Conservation (phyloP, 2,888 invertebrate genomes). For the Cepaea hortensis region DNA sequence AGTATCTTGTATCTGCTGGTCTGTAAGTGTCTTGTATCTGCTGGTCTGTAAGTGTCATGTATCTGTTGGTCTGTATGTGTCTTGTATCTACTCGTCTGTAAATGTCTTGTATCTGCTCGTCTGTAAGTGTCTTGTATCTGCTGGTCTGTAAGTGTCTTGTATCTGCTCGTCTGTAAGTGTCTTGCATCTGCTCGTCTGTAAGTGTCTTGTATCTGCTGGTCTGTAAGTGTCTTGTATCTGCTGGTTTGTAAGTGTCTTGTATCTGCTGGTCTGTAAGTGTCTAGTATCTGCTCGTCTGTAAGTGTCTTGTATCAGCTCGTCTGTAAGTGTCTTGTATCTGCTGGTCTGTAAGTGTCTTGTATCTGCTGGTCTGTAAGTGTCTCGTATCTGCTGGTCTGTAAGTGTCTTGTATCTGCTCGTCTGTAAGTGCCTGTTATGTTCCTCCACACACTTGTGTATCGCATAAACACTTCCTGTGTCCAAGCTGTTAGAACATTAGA, state of each 20-base stretch:
- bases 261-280: slow-evolving; percentile 52
- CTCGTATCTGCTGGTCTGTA: slow-evolving; percentile 51
- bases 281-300: slow-evolving; percentile 52
- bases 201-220: slow-evolving; percentile 50
- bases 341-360: slow-evolving; percentile 49
- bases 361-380: slow-evolving; percentile 52
- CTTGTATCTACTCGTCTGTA: slow-evolving; percentile 52
- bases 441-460: too few species aligned
- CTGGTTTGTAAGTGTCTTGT: slow-evolving; percentile 49
- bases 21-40: slow-evolving; percentile 51
- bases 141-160: slow-evolving; percentile 49
- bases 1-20: slow-evolving; percentile 50
- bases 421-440: slow-evolving; percentile 38
- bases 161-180: slow-evolving; percentile 51
- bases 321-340: slow-evolving; percentile 51
- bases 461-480: too few species aligned
- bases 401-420: slow-evolving; percentile 50
- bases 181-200: slow-evolving; percentile 52
- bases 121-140: slow-evolving; percentile 51
- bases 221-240: slow-evolving; percentile 51
- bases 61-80: slow-evolving; percentile 52
- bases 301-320: slow-evolving; percentile 50
- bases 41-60: slow-evolving; percentile 49
- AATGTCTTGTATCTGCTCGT: slow-evolving; percentile 50
- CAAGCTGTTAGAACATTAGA: too few species aligned